Conservation (phyloP, 2,888 invertebrate species). For the Idaea aversata region DNA sequence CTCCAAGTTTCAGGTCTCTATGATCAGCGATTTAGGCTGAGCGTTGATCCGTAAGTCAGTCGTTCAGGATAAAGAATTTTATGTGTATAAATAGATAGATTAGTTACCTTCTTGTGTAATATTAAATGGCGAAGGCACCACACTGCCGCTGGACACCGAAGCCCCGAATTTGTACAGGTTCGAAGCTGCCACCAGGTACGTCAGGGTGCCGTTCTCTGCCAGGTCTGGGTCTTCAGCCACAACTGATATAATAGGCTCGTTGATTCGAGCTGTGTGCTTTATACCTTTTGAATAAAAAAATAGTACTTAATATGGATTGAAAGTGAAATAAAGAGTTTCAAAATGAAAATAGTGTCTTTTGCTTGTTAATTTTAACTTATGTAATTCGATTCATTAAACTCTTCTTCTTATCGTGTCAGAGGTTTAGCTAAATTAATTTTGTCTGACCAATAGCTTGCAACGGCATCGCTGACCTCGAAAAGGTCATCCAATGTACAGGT, state of each 20-base stretch:
- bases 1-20: too few species aligned
- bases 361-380: neutral
- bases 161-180: conserved; percentile 90
- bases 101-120: conserved; percentile 85
- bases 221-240: conserved; percentile 91
- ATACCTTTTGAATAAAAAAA: conserved; percentile 72
- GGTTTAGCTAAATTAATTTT: too few species aligned
- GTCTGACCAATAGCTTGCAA: too few species aligned
- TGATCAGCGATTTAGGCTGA: too few species aligned
- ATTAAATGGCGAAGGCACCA: conserved; percentile 93
- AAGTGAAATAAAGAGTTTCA: neutral
- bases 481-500: too few species aligned
- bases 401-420: too few species aligned
- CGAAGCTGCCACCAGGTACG: conserved; percentile 90
- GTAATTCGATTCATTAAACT: too few species aligned
- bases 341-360: neutral
- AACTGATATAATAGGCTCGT: conserved; percentile 87
- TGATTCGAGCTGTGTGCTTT: conserved; percentile 88
- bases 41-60: conserved; percentile 1
- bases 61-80: too few species aligned
- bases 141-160: conserved; percentile 88
- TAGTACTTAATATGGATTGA: neutral
- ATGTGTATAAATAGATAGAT: neutral
- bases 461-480: too few species aligned
- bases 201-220: conserved; percentile 90